phyloP scores from a whole-genome alignment of 1,140 invertebrate genomes.

The Cydia strobilella region DNA sequence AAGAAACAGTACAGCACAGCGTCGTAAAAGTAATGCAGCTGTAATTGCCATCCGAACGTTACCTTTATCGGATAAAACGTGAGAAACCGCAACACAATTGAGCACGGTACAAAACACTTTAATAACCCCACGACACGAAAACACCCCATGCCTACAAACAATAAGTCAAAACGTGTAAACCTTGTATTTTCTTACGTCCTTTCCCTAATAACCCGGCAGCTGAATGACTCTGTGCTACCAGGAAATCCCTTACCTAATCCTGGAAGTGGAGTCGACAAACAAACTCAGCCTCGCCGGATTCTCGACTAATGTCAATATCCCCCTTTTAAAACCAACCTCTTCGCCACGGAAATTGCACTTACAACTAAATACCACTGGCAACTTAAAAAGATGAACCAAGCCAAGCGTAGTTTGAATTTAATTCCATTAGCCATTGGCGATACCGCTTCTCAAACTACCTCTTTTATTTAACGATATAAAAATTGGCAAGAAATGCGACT shows the following conservation, averaged over 20 bases:
- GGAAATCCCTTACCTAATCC: constrained; percentile 55
- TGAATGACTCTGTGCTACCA: constrained; percentile 41
- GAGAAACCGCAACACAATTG: background rate
- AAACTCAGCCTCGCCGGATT: constrained; percentile 37
- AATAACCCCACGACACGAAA: background rate
- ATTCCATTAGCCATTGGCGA: constrained; percentile 47
- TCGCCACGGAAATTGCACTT: constrained; percentile 14
- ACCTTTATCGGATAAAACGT: background rate
- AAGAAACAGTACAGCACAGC: no score
- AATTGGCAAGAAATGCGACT: constrained; percentile 51
- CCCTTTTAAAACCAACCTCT: constrained; percentile 35
- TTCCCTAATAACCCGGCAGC: background rate
- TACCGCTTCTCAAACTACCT: constrained; percentile 53
- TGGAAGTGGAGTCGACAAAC: constrained; percentile 44
- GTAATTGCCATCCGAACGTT: no score
- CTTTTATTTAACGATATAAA: constrained; percentile 65
- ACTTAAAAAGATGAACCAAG: constrained; percentile 13
- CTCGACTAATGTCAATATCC: constrained; percentile 41
- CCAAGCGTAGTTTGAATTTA: constrained; percentile 45
- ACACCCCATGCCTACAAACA: no score
- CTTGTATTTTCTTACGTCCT: background rate
- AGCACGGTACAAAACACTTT: background rate
- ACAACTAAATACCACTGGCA: background rate
- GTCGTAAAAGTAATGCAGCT: no score
- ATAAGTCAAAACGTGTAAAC: background rate